Evolutionary conservation across 2,797 vertebrate genomes (phyloP), one percentile per base, ranked within the genome.

Genomic region (Lindbergichthys nudifrons): DNA sequence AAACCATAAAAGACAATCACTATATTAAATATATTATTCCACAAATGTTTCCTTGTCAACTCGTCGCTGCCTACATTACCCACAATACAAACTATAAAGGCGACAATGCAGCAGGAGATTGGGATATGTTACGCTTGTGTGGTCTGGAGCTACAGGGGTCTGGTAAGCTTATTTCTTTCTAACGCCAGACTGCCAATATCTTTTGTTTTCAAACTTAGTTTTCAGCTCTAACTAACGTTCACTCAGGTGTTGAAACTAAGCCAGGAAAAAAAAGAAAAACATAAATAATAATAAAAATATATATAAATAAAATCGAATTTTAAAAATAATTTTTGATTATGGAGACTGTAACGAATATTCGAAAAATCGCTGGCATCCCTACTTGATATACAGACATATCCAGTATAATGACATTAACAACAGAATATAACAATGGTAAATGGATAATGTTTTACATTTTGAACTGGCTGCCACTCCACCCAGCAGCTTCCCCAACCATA

Each of bases 381-480:
- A n/a, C 26, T 26, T 26, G 26, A 26, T 26, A 26, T 26, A 26
- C 26, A 26, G 1, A 26, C 15, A 46, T 13, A 15, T 60, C 18
- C 46, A 70, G 14, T 43, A 10, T 45, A 45, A 26, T 26, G 18
- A 50, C 16, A 5, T 19, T 52, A 67, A 13, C 26, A 19, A 21
- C 11, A 4, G 26, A 26, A 26, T 26, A 26, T 19, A 30, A 4
- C 15, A 45, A 19, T 21, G 0, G 6, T 21, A 42, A 62, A 47
- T 58, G 47, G 43, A 26, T 26, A 19, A 19, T 18, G 18, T 64
- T 36, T 26, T 19, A 60, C 21, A 23, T 76, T 63, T 73, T 53
- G 2, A 65, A 59, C 10, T 46, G 41, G 50, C 58, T 46, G 53
- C 19, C 63, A 14, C 65, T 73, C 48, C 75, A 77, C 65, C 70